Base-by-base conservation (phyloP, 2,888 invertebrate species). In the Noctua comes region DNA sequence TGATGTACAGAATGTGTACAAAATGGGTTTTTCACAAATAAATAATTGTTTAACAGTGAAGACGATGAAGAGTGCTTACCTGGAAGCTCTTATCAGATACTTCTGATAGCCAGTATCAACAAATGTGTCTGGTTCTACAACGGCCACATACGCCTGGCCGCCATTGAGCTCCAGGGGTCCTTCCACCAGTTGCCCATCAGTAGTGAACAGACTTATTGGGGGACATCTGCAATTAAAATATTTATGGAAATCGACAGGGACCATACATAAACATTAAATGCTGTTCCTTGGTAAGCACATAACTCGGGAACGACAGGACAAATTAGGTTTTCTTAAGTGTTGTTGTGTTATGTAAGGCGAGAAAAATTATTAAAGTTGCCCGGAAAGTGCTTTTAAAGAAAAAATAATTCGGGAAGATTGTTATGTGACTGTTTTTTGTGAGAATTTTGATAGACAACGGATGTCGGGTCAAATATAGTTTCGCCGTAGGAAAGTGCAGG, bases 81-180 rank as follows among this genome's bases (percentile, higher is more conserved):
- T 95, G 5, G 93, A 90, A 43, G 96, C 96, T 88, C 91, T 95
- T 31, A 96, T 83, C 6, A 96, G 89, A 78, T 96, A 96, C 72
- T 94, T 93, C 36, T 94, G 93, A 80, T 96, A 96, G 31, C 95
- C 95, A n/a, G 95, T 86, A 27, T 94, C 88, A 7, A 95, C 90
- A 76, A 96, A 96, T 2, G 73, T 24, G 8, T 94, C 94, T 0
- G 93, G 90, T 1, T 92, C 91, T 21, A 87, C 86, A 0, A 96
- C 96, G 1, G 96, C 96, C 0, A 96, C 96, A 76, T 96, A 96
- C 0, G 93, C 90, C 10, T 84, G 88, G n/a, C 93, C 94, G 77
- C 95, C 89, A 2, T 43, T 84, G 1, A 96, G 89, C 65, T 94
- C 92, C 27, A 93, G 76, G 0, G 96, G 95, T 0, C 88, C 89